Base-by-base conservation (phyloP, 2,888 invertebrate species). In the Myopa testacea region DNA sequence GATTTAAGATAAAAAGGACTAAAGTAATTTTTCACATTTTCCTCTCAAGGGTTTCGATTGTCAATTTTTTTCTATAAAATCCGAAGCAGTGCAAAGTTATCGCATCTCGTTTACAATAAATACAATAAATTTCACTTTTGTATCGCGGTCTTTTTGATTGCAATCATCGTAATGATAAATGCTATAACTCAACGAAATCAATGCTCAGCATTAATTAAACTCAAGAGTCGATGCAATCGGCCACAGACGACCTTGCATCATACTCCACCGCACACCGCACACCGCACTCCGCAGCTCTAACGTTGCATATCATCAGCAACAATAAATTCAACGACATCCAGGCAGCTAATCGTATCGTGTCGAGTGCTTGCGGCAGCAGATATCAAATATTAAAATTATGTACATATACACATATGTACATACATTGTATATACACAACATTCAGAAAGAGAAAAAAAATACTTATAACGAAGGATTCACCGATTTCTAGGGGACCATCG, bases 401-500 rank as follows among this genome's bases (percentile, higher is more conserved):
- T n/a, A 68, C 26, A 65, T 26, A 26, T 2, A 26, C 2, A 26
- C 26, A 65, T 38, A 65, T 34, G 10, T 10, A 65, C 26, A 65
- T 65, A n/a, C n/a, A n/a, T n/a, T n/a, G n/a, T n/a, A 37, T 16
- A 4, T 19, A 62, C 7, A 19, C 10, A 62, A 10, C 7, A 62
- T 16, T 34, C 10, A 26, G 26, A 65, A 19, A 34, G 4, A 63
- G 10, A 62, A 62, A 34, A 62, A 26, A 62, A 10, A 14, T 26
- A 69, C 2, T 19, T 26, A 34, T n/a, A 69, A 26, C 50, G 19
- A 69, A 69, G 12, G 10, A 67, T 40, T 19, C 45, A 26, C 45
- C 60, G 12, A 58, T 67, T 75, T 74, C 75, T 75, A 78, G 76
- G 78, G 74, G 78, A 78, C 69, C 76, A 68, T 79, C 79, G 79